Conservation (phyloP, 2,797 vertebrate species). For the Eulemur coronatus region DNA sequence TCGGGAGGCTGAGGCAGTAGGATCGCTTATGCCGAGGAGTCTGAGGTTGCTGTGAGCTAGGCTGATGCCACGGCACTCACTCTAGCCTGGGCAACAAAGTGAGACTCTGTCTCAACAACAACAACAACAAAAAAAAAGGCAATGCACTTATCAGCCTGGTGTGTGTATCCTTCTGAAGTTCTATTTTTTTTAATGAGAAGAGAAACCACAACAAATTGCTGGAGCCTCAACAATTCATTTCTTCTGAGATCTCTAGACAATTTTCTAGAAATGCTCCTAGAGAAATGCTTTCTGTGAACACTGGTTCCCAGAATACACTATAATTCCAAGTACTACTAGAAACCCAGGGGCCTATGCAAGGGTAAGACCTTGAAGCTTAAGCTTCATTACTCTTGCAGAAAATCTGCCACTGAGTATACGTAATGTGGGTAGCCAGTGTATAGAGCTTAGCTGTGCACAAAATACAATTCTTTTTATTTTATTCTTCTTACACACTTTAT, state of each 20-base stretch:
- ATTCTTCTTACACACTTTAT: neutral
- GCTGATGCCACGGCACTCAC: too few species aligned
- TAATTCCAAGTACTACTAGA: neutral
- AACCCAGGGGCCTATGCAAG: neutral
- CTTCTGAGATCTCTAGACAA: neutral
- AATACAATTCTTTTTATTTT: neutral
- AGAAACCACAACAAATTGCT: neutral
- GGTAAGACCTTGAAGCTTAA: neutral
- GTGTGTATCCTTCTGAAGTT: neutral
- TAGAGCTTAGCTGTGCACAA: neutral
- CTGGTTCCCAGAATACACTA: neutral
- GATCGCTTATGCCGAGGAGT: too few species aligned
- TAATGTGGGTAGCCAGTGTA: neutral
- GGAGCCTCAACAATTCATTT: neutral
- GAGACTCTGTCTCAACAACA: too few species aligned
- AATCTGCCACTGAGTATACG: neutral
- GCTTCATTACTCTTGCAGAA: neutral
- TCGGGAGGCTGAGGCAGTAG: too few species aligned
- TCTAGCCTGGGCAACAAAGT: too few species aligned
- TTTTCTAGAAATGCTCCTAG: conserved; percentile 15
- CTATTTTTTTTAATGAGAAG: neutral
- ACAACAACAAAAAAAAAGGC: neutral
- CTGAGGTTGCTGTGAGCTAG: too few species aligned
- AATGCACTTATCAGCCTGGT: neutral
- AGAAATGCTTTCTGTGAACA: conserved; percentile 9